Evolutionary conservation across 2,888 invertebrate genomes (phyloP), one percentile per base, ranked within the genome.

Genomic region (Lycia hirtaria): DNA sequence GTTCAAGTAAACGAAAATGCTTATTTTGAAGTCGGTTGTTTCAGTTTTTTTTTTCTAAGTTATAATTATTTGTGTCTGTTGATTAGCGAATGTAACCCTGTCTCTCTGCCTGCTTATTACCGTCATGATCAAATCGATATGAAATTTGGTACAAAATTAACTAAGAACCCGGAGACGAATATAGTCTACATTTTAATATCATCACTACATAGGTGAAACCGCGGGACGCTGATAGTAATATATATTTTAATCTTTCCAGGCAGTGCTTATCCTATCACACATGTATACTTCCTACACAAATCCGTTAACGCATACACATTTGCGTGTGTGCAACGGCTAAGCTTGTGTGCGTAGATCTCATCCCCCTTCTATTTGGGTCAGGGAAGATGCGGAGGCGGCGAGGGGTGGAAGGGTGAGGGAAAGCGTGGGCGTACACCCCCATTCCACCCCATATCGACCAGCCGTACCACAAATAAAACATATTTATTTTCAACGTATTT

Each of bases 291-390:
- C 49, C 56, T 45, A 35, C 49, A 33, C 47, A 40, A 20, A 28
- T 33, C 38, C 19, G 30, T 20, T 17, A 19, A 20, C 10, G 22
- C 6, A 7, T 26, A 26, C 15, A 10, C 9, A n/a, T 32, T 14
- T 59, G 49, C 43, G 51, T 71, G 60, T 69, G 68, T 63, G 64
- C 57, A 38, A 15, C 45, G 54, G 28, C 20, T 64, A 62, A 53
- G 65, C 68, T 59, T 63, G 65, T 66, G 72, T 75, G 81, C 68
- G 75, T 53, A 28, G 26, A 67, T 72, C 72, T 78, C 78, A 73
- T 80, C 84, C 82, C 82, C 84, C 76, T 71, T 54, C 65, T 79
- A 82, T 85, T 74, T 84, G 78, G 84, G 87, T 84, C 85, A 84
- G 85, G 78, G 87, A 83, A 75, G 82, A 79, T 81, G 83, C 72